Percentiles rank a stretch among this genome's conserved stretches.
These are phyloP conservation scores for Zenarchopterus dispar DNA, from an alignment of 2,797 vertebrate genomes.

Conservation along the genomic window DNA sequence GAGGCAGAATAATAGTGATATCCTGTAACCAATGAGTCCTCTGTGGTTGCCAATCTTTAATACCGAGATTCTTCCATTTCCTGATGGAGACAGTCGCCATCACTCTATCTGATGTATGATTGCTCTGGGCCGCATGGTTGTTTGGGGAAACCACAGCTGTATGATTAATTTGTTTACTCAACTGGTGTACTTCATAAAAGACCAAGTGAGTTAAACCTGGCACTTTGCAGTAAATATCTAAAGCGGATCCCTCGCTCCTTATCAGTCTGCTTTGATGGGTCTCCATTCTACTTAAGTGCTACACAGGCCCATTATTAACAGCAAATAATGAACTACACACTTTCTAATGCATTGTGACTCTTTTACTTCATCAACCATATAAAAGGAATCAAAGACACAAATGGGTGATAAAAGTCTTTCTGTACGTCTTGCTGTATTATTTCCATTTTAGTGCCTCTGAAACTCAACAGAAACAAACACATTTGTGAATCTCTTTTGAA, in stretches of 20 bases:
- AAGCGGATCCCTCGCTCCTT: slow-evolving; percentile 76
- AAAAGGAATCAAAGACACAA: slow-evolving; percentile 32
- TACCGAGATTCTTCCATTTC: slow-evolving; percentile 66
- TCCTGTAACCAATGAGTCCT: slow-evolving; percentile 51
- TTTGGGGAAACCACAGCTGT: slow-evolving; percentile 70
- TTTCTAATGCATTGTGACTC: slow-evolving; percentile 46
- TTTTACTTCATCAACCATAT: slow-evolving; percentile 32
- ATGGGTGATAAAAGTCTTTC: slow-evolving; percentile 20
- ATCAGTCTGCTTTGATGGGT: slow-evolving; percentile 72
- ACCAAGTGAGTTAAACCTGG: slow-evolving; percentile 75
- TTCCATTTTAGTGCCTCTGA: slow-evolving; percentile 11
- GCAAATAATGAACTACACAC: slow-evolving; percentile 37
- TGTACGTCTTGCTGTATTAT: slow-evolving; percentile 25
- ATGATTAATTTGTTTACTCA: slow-evolving; percentile 83
- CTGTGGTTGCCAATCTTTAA: slow-evolving; percentile 61
- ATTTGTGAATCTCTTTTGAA: slow-evolving; percentile 36
- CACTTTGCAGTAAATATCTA: slow-evolving; percentile 81
- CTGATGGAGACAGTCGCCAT: slow-evolving; percentile 70
- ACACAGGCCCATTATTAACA: slow-evolving; percentile 62
- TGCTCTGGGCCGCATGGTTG: slow-evolving; percentile 57
- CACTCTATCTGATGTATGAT: slow-evolving; percentile 79
- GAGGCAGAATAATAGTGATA: slow-evolving; percentile 40
- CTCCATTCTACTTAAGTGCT: slow-evolving; percentile 74
- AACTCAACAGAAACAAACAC: slow-evolving; percentile 33
- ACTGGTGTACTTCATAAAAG: slow-evolving; percentile 77